These are phyloP conservation scores for Machimus atricapillus DNA, from an alignment of 2,888 invertebrate species.

Conservation along the genomic window DNA sequence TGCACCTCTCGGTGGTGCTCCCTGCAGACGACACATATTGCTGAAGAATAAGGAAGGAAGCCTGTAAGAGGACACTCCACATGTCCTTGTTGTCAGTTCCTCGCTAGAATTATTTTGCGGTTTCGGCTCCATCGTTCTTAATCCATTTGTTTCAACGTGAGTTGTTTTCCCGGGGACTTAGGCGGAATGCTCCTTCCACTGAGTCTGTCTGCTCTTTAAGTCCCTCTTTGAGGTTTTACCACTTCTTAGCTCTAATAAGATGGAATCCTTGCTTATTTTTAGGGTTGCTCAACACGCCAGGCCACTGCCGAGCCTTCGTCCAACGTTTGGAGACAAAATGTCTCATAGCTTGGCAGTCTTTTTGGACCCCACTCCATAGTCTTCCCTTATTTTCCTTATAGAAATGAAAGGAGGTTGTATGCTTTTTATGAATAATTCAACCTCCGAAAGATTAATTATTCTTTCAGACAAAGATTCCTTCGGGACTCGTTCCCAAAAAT, in stretches of 20 bases:
- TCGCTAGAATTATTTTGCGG: conserved; percentile 21
- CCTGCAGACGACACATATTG: not conserved
- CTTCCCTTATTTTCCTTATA: not conserved
- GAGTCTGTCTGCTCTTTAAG: not conserved
- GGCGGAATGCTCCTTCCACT: not conserved
- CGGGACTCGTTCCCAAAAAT: not conserved
- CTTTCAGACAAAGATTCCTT: not conserved
- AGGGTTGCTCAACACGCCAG: not conserved
- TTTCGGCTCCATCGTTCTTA: not conserved
- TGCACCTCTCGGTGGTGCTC: not conserved
- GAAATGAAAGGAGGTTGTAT: not conserved
- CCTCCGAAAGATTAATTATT: not conserved
- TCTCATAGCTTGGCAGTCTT: not conserved
- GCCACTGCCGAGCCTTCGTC: not conserved
- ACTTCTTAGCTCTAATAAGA: not conserved
- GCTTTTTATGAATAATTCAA: not conserved
- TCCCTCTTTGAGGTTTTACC: conserved; percentile 5
- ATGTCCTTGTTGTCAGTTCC: conserved; percentile 8
- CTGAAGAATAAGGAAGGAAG: not conserved
- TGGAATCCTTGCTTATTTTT: conserved; percentile 2
- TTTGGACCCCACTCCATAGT: not conserved
- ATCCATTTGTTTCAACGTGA: conserved; percentile 28
- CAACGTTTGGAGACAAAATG: not conserved
- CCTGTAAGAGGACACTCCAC: conserved; percentile 23
- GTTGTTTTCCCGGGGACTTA: not conserved